Percentiles rank a stretch among this genome's conserved stretches.
Evolutionary conservation across 2,888 invertebrate species (phyloP).

Genomic region (Congeria kusceri): DNA sequence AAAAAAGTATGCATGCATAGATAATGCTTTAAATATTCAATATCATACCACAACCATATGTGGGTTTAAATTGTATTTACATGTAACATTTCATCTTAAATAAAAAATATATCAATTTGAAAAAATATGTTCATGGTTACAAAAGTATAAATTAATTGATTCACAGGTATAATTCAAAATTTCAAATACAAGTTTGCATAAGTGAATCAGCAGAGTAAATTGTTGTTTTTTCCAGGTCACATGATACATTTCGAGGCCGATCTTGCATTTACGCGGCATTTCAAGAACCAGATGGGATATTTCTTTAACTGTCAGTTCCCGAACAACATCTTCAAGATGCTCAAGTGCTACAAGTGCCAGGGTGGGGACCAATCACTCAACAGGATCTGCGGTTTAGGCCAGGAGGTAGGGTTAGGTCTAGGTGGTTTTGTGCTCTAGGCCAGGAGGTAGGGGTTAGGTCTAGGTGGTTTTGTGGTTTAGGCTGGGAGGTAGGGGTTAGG

Average conservation of each 20-base stretch:
- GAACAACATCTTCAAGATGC: conserved; percentile 74
- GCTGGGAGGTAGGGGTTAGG: no score
- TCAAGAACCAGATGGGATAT: conserved; percentile 69
- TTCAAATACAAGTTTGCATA: no score
- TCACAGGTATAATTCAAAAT: no score
- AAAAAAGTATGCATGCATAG: no score
- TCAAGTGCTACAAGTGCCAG: conserved; percentile 75
- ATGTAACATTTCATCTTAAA: no score
- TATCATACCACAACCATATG: no score
- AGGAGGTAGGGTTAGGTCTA: conserved; percentile 63
- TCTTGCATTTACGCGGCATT: conserved; percentile 72
- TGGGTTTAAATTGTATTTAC: no score
- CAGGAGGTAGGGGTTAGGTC: background rate
- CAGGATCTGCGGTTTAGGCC: conserved; percentile 70
- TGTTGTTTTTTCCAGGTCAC: conserved; percentile 69
- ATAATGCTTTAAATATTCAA: no score
- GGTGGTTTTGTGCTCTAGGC: background rate
- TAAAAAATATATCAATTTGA: no score
- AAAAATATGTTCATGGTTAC: no score
- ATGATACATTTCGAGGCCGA: conserved; percentile 78
- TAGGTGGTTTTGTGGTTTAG: background rate
- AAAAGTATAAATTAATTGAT: no score
- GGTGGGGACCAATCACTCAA: conserved; percentile 29
- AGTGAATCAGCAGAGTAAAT: no score
- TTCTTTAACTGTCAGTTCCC: conserved; percentile 81